Base-by-base conservation (phyloP, 2,888 invertebrate species). In the Platycheirus rosarum region DNA sequence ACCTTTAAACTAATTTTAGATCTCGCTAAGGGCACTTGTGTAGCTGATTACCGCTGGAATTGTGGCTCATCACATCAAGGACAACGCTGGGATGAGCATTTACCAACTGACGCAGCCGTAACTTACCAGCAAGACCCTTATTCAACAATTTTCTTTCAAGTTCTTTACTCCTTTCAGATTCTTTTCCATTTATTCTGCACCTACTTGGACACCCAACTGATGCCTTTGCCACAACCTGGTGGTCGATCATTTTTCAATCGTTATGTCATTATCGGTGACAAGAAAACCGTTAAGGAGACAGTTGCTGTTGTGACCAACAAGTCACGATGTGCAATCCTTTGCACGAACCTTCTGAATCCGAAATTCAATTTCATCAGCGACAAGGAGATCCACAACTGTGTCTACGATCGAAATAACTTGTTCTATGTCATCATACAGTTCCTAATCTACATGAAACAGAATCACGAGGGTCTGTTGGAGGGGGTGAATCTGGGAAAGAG, bases 41-140 rank as follows among this genome's bases (percentile, higher is more conserved):
- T 98, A 92, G 95, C 96, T 87, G 95, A 95, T 86, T 98, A 95
- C 91, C 94, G 94, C 84, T 98, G 98, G 97, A 94, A 95, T 90
- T 93, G 94, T 71, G 97, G 97, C 49, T 95, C 95, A 44, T 91
- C 91, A 26, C 93, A 93, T 86, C 93, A 94, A 86, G 94, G 94
- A 13, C 94, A 95, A 86, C 93, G 93, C 53, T 97, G 97, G 97
- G 95, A 94, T 86, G 94, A 94, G 77, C 93, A 94, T 86, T 91
- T 96, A 85, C 97, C 97, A 11, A 94, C 96, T n/a, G 98, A 98
- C 92, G 94, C 96, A 23, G 95, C 95, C 87, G 94, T 97, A 90
- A 91, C 90, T 4, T 6, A 9, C 18, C 2, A 2, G 13, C 5
- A 40, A 23, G 32, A 11, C n/a, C n/a, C n/a, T n/a, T n/a, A n/a